These are phyloP conservation scores for Linyphia triangularis DNA, from an alignment of 2,888 invertebrate species.

Conservation along the genomic window DNA sequence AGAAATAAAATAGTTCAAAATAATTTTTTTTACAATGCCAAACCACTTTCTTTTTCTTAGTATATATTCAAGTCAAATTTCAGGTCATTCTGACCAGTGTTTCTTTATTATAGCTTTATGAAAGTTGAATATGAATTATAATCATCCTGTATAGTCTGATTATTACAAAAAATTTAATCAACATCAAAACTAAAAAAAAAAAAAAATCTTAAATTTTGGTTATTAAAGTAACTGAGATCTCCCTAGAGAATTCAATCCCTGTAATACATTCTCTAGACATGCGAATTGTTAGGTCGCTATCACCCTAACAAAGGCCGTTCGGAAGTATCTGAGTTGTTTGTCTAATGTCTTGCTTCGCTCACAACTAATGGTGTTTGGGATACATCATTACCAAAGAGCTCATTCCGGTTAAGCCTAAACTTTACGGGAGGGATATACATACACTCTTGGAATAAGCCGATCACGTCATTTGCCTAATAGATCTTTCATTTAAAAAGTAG, in stretches of 20 bases:
- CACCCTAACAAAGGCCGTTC: neutral
- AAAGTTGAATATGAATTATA: too few species aligned
- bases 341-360: neutral
- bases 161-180: too few species aligned
- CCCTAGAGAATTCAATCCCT: neutral
- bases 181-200: too few species aligned
- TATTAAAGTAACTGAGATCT: too few species aligned
- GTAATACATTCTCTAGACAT: neutral
- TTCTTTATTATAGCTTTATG: too few species aligned
- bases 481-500: neutral
- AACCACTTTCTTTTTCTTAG: too few species aligned
- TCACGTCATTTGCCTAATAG: slow-evolving; percentile 55
- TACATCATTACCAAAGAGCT: slow-evolving; percentile 19
- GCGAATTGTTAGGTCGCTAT: neutral
- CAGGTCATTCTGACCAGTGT: too few species aligned
- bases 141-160: too few species aligned
- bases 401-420: slow-evolving; percentile 8
- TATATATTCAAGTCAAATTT: too few species aligned
- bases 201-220: too few species aligned
- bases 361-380: neutral
- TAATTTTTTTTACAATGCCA: too few species aligned
- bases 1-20: too few species aligned
- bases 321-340: neutral
- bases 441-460: slow-evolving; percentile 10
- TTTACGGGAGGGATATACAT: slow-evolving; percentile 15